Conservation (phyloP, 1,140 invertebrate genomes). For the Eumaeus atala region DNA sequence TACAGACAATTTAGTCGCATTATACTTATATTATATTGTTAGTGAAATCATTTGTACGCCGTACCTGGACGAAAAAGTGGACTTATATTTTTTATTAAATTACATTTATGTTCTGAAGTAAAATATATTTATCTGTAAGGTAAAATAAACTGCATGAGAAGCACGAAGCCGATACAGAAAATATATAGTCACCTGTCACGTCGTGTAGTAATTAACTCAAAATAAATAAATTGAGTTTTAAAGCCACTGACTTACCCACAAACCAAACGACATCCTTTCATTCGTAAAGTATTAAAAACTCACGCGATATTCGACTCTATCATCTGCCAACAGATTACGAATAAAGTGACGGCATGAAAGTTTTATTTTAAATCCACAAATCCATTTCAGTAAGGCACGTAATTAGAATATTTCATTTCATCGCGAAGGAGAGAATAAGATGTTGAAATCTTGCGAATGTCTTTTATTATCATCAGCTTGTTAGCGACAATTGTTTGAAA, state of each 20-base stretch:
- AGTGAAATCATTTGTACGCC: too few relatives aligned
- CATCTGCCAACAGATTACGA: neutral
- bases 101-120: too few relatives aligned
- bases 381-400: constrained; percentile 5
- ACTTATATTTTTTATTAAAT: too few relatives aligned
- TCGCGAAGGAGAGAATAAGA: constrained; percentile 3
- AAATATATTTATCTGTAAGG: neutral
- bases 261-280: constrained; percentile 12
- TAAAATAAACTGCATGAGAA: neutral
- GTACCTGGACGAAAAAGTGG: too few relatives aligned
- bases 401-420: constrained; percentile 8
- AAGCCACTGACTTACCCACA: constrained; percentile 17
- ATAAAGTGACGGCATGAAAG: neutral
- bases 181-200: neutral
- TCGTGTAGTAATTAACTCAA: neutral
- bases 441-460: constrained; percentile 6
- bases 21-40: too few relatives aligned
- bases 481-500: neutral
- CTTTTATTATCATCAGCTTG: constrained; percentile 2
- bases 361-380: constrained; percentile 3
- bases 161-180: neutral
- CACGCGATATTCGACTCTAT: neutral
- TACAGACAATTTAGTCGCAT: too few relatives aligned
- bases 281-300: neutral
- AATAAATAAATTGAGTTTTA: constrained; percentile 9